phyloP scores from a whole-genome alignment of 2,113 vertebrate species.

The Tachysurus fulvidraco region DNA sequence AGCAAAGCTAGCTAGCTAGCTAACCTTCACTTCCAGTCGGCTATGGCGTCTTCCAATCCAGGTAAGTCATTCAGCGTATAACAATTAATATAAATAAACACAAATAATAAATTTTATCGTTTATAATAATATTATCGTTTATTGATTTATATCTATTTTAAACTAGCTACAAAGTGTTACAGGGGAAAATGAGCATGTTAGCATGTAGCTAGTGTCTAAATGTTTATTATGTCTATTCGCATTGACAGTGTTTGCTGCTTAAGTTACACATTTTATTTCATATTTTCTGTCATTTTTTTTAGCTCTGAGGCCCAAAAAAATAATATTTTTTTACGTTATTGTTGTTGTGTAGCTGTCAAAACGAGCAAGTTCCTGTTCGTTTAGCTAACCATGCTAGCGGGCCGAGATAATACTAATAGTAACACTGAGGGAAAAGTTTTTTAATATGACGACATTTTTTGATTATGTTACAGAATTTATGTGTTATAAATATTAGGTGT shows the following conservation, averaged over 20 bases:
- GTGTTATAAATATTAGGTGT: neutral
- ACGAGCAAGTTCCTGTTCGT: too few species aligned
- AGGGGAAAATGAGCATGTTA: neutral
- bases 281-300: neutral
- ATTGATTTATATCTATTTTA: too few species aligned
- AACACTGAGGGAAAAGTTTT: neutral
- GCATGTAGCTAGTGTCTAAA: neutral
- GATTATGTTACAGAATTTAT: neutral
- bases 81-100: neutral
- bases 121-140: neutral
- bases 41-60: slow-evolving; percentile 48
- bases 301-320: neutral
- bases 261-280: neutral
- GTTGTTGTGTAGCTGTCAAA: neutral
- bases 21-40: slow-evolving; percentile 19
- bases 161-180: neutral
- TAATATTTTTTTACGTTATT: neutral
- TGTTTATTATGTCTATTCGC: too few species aligned
- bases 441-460: neutral
- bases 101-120: too few species aligned
- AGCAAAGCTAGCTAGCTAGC: slow-evolving; percentile 27
- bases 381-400: neutral
- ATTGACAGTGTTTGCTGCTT: too few species aligned
- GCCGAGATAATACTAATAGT: neutral
- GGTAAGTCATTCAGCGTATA: slow-evolving; percentile 24